phyloP scores from a whole-genome alignment of 2,888 invertebrate genomes.

The Cryptocephalus moraei region DNA sequence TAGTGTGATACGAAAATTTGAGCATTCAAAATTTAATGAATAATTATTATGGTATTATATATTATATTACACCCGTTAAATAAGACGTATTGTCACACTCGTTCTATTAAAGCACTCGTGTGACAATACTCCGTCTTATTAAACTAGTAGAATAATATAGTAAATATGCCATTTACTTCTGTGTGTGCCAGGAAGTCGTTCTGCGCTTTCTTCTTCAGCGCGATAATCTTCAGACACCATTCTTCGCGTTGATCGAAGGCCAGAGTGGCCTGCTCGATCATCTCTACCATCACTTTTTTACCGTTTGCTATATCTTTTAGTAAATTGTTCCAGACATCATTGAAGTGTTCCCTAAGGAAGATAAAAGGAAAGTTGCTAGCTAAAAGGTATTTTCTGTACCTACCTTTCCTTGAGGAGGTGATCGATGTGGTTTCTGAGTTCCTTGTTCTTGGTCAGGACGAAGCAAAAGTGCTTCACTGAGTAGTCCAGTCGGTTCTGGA shows the following conservation, averaged over 20 bases:
- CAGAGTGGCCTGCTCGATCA: slow-evolving; percentile 79
- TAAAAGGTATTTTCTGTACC: slow-evolving; percentile 5
- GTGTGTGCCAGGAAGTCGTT: slow-evolving; percentile 58
- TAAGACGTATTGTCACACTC: no score
- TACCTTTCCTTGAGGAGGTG: slow-evolving; percentile 69
- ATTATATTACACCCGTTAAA: no score
- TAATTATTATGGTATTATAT: no score
- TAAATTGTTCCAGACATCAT: slow-evolving; percentile 68
- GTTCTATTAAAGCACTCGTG: no score
- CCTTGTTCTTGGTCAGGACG: slow-evolving; percentile 62
- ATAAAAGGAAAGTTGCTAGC: background rate
- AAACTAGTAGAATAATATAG: no score
- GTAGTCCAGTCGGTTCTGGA: slow-evolving; percentile 68
- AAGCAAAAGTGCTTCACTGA: slow-evolving; percentile 67
- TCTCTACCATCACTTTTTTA: slow-evolving; percentile 71
- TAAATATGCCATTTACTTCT: slow-evolving; percentile 35
- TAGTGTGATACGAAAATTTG: no score
- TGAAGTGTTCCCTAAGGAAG: slow-evolving; percentile 60
- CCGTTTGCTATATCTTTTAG: slow-evolving; percentile 65
- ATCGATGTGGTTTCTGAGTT: slow-evolving; percentile 68
- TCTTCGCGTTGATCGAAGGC: slow-evolving; percentile 85
- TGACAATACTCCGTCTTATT: no score
- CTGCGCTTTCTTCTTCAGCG: slow-evolving; percentile 67
- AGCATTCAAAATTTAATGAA: no score
- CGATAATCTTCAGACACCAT: slow-evolving; percentile 68